A percentile compares a stretch with the other conserved stretches of the same genome.
Evolutionary conservation across 2,888 invertebrate species (phyloP).

Genomic region (Rhabditoides inermis): DNA sequence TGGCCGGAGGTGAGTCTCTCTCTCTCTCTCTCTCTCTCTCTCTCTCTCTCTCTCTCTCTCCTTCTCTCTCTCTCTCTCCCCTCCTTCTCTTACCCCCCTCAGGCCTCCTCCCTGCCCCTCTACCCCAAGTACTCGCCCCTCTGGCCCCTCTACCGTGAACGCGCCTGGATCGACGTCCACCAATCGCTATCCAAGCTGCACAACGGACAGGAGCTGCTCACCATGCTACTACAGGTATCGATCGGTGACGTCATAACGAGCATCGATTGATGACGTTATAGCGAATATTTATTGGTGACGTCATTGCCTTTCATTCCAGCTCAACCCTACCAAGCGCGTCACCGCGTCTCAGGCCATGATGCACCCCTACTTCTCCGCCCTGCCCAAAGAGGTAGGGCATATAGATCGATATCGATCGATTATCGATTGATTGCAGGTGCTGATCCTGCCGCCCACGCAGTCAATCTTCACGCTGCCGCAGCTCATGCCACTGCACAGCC

Average conservation of each 20-base stretch:
- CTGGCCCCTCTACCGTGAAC: not conserved
- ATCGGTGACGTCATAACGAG: not conserved
- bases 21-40: slow-evolving; percentile 55
- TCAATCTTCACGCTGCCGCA: slow-evolving; percentile 36
- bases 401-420: too few species aligned
- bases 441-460: slow-evolving; percentile 69
- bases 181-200: slow-evolving; percentile 16
- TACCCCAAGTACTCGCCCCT: slow-evolving; percentile 17
- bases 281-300: not conserved
- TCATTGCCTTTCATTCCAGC: slow-evolving; percentile 46
- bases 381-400: too few species aligned
- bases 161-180: slow-evolving; percentile 24
- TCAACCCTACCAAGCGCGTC: slow-evolving; percentile 73
- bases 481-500: slow-evolving; percentile 8
- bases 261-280: not conserved
- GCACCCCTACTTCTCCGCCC: slow-evolving; percentile 80
- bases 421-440: slow-evolving; percentile 73
- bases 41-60: slow-evolving; percentile 29
- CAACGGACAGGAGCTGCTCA: slow-evolving; percentile 36
- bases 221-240: slow-evolving; percentile 38
- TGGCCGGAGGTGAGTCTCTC: slow-evolving; percentile 83
- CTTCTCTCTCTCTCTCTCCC: slow-evolving; percentile 62
- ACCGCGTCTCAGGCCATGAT: slow-evolving; percentile 77
- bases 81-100: slow-evolving; percentile 11
- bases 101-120: slow-evolving; percentile 29